Evolutionary conservation across 2,888 invertebrate species (phyloP).

Genomic region (Lymantria dispar): DNA sequence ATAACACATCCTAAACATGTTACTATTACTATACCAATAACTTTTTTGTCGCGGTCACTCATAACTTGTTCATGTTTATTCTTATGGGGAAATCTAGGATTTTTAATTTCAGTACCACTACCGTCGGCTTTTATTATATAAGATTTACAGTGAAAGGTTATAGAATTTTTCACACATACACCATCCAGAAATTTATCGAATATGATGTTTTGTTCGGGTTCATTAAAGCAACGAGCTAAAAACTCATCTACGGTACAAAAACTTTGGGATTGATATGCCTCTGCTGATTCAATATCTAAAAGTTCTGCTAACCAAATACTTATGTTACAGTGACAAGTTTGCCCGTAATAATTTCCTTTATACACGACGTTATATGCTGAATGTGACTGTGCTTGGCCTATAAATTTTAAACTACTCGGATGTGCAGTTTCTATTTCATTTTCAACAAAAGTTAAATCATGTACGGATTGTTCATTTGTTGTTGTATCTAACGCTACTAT

Average conservation of each 20-base stretch:
- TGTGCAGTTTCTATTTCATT: conserved; percentile 70
- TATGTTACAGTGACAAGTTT: conserved; percentile 84
- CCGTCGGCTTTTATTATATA: conserved; percentile 61
- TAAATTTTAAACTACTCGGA: conserved; percentile 81
- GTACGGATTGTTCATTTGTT: conserved; percentile 83
- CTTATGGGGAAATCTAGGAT: conserved; percentile 73
- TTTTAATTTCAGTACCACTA: conserved; percentile 57
- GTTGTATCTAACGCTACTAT: conserved; percentile 71
- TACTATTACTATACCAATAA: conserved; percentile 77
- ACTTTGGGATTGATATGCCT: conserved; percentile 76
- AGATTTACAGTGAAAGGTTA: conserved; percentile 81
- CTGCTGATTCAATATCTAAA: conserved; percentile 59
- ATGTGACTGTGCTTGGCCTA: conserved; percentile 75
- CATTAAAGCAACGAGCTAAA: conserved; percentile 85
- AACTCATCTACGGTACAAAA: conserved; percentile 84
- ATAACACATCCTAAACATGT: conserved; percentile 76
- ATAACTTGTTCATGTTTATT: conserved; percentile 41
- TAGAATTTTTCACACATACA: conserved; percentile 78
- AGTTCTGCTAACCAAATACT: conserved; percentile 80
- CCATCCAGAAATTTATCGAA: conserved; percentile 84
- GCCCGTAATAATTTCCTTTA: conserved; percentile 84
- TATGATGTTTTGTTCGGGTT: conserved; percentile 84
- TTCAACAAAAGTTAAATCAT: conserved; percentile 78
- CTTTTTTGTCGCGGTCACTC: conserved; percentile 62
- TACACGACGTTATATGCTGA: conserved; percentile 72